phyloP scores from a whole-genome alignment of 2,113 vertebrate species.

The Ondatra zibethicus region DNA sequence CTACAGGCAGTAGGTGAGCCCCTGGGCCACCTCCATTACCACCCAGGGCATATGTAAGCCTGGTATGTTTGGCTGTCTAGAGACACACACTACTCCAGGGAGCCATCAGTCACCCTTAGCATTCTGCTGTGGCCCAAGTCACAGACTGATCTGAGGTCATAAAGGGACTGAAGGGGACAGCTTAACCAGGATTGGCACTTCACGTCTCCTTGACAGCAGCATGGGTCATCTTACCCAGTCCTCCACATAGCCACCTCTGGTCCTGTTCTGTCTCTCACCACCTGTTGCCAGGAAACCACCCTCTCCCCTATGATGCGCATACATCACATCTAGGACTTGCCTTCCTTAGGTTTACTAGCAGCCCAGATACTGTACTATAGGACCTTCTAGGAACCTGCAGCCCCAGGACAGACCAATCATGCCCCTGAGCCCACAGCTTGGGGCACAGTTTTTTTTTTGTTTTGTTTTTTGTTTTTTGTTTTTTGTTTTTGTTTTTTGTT shows the following conservation, averaged over 20 bases:
- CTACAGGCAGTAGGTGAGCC: not conserved
- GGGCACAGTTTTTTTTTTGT: too few species aligned
- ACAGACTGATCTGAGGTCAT: conserved; percentile 55
- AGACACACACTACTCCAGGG: conserved; percentile 37
- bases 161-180: conserved; percentile 61
- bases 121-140: conserved; percentile 71
- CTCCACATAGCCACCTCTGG: not conserved
- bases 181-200: conserved; percentile 73
- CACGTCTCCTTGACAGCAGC: conserved; percentile 70
- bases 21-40: not conserved
- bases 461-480: too few species aligned
- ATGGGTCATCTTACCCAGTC: conserved; percentile 67
- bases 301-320: not conserved
- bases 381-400: not conserved
- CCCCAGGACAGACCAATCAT: too few species aligned
- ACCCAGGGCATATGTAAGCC: conserved; percentile 48
- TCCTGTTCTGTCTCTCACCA: not conserved
- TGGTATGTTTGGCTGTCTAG: conserved; percentile 54
- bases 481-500: too few species aligned
- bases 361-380: not conserved
- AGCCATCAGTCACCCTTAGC: conserved; percentile 51
- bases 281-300: not conserved
- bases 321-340: not conserved
- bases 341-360: not conserved
- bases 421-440: too few species aligned